phyloP scores from a whole-genome alignment of 1,140 invertebrate species.

The Zaprionus tsacasi region DNA sequence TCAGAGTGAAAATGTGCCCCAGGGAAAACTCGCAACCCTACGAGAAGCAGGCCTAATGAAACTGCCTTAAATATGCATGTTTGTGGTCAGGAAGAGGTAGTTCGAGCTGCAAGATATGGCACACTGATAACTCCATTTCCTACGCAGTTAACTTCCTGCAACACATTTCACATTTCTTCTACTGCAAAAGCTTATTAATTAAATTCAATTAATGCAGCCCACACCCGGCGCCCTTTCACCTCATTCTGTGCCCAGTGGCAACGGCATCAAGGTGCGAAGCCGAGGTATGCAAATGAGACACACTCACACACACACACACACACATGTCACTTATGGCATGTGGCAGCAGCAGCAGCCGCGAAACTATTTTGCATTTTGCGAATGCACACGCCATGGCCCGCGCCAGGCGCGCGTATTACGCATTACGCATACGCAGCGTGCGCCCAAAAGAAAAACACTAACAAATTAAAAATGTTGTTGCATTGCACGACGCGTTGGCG shows the following conservation, averaged over 20 bases:
- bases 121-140: background rate
- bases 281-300: constrained; percentile 72
- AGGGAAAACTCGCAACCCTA: too few relatives aligned
- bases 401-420: constrained; percentile 37
- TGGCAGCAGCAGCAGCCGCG: constrained; percentile 42
- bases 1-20: too few relatives aligned
- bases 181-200: background rate
- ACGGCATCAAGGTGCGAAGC: constrained; percentile 61
- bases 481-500: background rate
- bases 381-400: constrained; percentile 47
- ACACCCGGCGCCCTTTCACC: too few relatives aligned
- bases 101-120: background rate
- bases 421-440: constrained; percentile 67
- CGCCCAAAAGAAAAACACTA: background rate
- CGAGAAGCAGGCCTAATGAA: too few relatives aligned
- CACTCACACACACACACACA: constrained; percentile 11
- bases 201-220: background rate
- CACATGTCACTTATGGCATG: constrained; percentile 49
- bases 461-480: background rate
- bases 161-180: background rate
- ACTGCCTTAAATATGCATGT: background rate
- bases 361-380: constrained; percentile 74
- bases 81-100: background rate
- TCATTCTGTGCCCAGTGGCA: constrained; percentile 22
- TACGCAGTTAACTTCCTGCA: background rate